Evolutionary conservation across 2,888 invertebrate species (phyloP).

Genomic region (Leucania comma): DNA sequence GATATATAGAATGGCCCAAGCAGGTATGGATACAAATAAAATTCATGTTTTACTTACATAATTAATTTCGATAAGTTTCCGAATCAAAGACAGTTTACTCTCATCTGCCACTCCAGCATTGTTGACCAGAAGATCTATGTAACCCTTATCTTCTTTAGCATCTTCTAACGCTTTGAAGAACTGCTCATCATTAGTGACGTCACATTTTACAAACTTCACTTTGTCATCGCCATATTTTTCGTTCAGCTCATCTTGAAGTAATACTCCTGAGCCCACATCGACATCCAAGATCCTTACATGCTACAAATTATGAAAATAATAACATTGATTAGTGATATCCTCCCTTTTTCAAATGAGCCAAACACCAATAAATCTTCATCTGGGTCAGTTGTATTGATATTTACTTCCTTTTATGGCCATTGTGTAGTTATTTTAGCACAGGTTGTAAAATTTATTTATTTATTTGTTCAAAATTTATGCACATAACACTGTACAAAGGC

Average conservation of each 20-base stretch:
- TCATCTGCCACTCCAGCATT: slow-evolving; percentile 75
- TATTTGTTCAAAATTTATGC: too few relatives aligned
- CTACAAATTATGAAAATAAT: slow-evolving; percentile 50
- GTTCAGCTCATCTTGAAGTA: slow-evolving; percentile 69
- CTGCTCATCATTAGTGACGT: slow-evolving; percentile 70
- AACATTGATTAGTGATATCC: neutral
- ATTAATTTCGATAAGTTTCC: slow-evolving; percentile 70
- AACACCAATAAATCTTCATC: too few relatives aligned
- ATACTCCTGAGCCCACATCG: slow-evolving; percentile 62
- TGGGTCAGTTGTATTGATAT: too few relatives aligned
- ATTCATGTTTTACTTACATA: slow-evolving; percentile 62
- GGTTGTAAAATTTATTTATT: too few relatives aligned
- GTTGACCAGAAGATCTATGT: slow-evolving; percentile 73
- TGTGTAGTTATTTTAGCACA: too few relatives aligned
- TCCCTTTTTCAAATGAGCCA: neutral
- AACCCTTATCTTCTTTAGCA: slow-evolving; percentile 59
- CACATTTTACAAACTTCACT: slow-evolving; percentile 73
- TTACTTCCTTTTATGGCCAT: too few relatives aligned
- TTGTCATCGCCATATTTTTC: slow-evolving; percentile 63
- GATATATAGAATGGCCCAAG: too few relatives aligned
- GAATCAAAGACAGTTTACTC: slow-evolving; percentile 50
- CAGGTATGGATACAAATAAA: neutral
- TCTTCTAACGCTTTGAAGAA: slow-evolving; percentile 65
- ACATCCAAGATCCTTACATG: slow-evolving; percentile 72
- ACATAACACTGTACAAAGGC: too few relatives aligned